Evolutionary conservation across 2,797 vertebrate genomes (phyloP), one percentile per base, ranked within the genome.

Genomic region (Alca torda): DNA sequence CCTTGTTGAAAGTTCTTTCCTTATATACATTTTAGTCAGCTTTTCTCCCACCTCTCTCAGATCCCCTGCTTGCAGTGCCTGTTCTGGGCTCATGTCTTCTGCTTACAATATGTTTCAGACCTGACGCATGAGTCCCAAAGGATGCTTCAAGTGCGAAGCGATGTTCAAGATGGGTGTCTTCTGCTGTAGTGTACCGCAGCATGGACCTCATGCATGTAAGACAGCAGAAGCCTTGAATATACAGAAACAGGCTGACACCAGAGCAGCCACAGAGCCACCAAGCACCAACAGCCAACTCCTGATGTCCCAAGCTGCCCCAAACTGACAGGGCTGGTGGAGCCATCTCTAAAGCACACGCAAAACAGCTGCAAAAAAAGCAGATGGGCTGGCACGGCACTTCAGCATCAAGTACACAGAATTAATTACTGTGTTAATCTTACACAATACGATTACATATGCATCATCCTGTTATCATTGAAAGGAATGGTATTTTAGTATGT

Each of bases 201-300:
- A 37, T 0, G 0, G 33, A 80, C 37, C 39, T 89, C 41, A 20
- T 5, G 26, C 16, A 31, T 3, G 3, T 33, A 35, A 46, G 45
- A 30, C 5, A 51, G 35, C 30, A 63, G 25, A 82, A 68, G 35
- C 31, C 63, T 54, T 0, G 0, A 63, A 28, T 6, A 43, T 7
- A 26, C 13, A 39, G 39, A 33, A 84, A 45, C 9, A 35, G 25
- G 46, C 46, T 10, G 74, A 21, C 20, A 74, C 4, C 54, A 68
- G 41, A 10, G 35, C 0, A 6, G 28, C 11, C 24, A 33, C 54
- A 72, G 37, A 69, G 72, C 41, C 59, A 51, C 45, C 45, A 15
- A 0, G 2, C 10, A 68, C 20, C 50, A 43, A 39, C 19, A 75
- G 30, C 18, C 31, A 37, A 3, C 35, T 72, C 63, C 88, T 23